phyloP scores from a whole-genome alignment of 2,113 vertebrate species.

The Plectropomus leopardus region DNA sequence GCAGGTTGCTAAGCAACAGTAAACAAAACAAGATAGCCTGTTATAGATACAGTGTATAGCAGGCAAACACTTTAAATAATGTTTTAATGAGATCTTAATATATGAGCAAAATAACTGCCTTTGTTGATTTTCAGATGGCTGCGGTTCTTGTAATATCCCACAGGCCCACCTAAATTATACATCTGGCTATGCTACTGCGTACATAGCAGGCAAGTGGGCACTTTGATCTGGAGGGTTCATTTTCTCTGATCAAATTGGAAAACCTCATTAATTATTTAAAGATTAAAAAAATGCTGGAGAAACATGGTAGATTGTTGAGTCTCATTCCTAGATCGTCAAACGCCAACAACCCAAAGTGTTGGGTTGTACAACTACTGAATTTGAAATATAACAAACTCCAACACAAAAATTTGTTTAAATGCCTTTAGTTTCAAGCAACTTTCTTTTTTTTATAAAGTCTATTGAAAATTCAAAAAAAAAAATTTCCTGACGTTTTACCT shows the following conservation, averaged over 20 bases:
- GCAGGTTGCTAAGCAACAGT: neutral
- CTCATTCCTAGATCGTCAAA: too few relatives aligned
- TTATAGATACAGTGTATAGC: neutral
- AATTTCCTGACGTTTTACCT: constrained; percentile 86
- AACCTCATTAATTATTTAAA: neutral
- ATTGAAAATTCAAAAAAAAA: too few relatives aligned
- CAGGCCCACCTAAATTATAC: neutral
- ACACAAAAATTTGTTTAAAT: too few relatives aligned
- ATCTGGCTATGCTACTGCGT: neutral
- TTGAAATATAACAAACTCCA: too few relatives aligned
- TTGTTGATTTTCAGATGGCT: neutral
- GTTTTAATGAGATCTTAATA: neutral
- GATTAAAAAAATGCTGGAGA: neutral
- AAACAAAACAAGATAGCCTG: neutral
- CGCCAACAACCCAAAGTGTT: too few relatives aligned
- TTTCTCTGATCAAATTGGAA: neutral
- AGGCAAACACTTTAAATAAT: neutral
- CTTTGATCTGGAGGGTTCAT: neutral
- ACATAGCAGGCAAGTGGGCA: too few relatives aligned
- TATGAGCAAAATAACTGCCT: neutral
- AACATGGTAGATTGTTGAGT: too few relatives aligned
- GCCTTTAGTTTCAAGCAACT: too few relatives aligned
- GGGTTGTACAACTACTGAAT: too few relatives aligned
- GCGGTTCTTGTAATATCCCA: neutral
- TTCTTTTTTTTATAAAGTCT: too few relatives aligned